phyloP scores from a whole-genome alignment of 2,888 invertebrate species.

The Halocaridina rubra region DNA sequence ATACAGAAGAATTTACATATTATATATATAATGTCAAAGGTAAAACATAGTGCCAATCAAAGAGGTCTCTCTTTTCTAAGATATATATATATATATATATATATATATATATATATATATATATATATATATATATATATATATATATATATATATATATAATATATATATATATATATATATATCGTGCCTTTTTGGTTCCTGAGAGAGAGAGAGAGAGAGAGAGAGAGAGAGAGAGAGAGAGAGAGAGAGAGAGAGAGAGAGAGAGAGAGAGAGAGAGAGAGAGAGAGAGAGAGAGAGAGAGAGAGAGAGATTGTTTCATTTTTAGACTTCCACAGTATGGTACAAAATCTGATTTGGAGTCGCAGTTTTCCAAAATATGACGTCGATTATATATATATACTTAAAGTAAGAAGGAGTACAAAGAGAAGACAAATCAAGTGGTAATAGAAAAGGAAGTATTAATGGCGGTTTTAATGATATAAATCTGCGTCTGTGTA shows the following conservation, averaged over 20 bases:
- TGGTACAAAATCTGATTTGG: too few relatives aligned
- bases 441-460: background rate
- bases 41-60: too few relatives aligned
- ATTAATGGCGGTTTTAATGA: too few relatives aligned
- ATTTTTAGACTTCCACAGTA: too few relatives aligned
- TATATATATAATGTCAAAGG: too few relatives aligned
- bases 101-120: slow-evolving; percentile 3
- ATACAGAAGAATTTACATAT: too few relatives aligned
- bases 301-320: slow-evolving; percentile 25
- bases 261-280: slow-evolving; percentile 8
- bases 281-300: slow-evolving; percentile 25
- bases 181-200: background rate
- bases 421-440: background rate
- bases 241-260: slow-evolving; percentile 8
- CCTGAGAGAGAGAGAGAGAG: background rate
- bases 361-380: too few relatives aligned
- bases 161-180: background rate
- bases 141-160: background rate
- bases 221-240: background rate
- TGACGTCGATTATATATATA: too few relatives aligned
- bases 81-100: background rate
- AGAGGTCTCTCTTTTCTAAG: too few relatives aligned
- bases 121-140: background rate
- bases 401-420: too few relatives aligned
- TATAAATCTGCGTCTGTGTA: too few relatives aligned